phyloP scores from a whole-genome alignment of 92 coral and sea anemone genomes.

The Palythoa heliodiscus region DNA sequence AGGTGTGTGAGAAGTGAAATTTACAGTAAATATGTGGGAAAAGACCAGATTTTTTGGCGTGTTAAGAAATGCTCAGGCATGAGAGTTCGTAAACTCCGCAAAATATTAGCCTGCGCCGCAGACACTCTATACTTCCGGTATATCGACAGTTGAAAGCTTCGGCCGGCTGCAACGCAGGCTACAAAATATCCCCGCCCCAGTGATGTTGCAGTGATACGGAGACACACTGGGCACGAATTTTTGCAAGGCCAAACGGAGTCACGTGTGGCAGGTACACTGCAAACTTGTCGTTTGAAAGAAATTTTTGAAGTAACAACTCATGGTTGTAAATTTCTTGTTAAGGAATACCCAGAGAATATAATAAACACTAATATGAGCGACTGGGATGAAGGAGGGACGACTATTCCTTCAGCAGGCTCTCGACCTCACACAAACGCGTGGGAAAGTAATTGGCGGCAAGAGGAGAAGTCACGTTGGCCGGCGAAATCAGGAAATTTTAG shows the following conservation, averaged over 20 bases:
- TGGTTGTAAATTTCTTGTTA: neutral
- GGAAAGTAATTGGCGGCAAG: constrained; percentile 41
- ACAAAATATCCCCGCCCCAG: too few relatives aligned
- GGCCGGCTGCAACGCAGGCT: too few relatives aligned
- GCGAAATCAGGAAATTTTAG: constrained; percentile 23
- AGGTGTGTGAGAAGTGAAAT: too few relatives aligned
- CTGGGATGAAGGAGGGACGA: constrained; percentile 36
- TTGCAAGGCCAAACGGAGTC: neutral
- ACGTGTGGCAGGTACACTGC: constrained; percentile 12
- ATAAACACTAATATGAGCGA: constrained; percentile 17
- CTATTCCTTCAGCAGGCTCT: neutral
- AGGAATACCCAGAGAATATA: neutral
- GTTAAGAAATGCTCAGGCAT: too few relatives aligned
- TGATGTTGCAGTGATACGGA: neutral
- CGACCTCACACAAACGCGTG: constrained; percentile 11
- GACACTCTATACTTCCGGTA: too few relatives aligned
- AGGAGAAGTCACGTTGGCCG: neutral
- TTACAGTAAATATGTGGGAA: too few relatives aligned
- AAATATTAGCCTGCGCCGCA: too few relatives aligned
- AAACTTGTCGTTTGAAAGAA: neutral
- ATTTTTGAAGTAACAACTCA: neutral
- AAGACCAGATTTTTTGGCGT: too few relatives aligned
- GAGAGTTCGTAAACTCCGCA: too few relatives aligned
- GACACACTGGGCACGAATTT: neutral
- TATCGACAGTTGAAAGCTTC: too few relatives aligned